A percentile compares a stretch with the other conserved stretches of the same genome.
Evolutionary conservation across 2,797 vertebrate species (phyloP).

Genomic region (Chelmon rostratus): DNA sequence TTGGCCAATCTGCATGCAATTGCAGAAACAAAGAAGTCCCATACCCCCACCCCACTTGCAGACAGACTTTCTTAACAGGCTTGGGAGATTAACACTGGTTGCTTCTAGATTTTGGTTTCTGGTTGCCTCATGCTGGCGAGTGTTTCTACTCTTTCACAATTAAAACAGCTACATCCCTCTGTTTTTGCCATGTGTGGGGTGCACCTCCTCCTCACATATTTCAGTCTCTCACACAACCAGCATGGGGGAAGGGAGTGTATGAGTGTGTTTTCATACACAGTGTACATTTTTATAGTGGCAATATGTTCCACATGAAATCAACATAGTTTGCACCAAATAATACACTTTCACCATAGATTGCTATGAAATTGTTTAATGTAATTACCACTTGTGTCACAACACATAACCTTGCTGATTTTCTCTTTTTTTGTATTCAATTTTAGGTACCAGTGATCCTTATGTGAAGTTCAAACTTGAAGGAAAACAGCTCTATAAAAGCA

Average conservation of each 20-base stretch:
- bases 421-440: conserved; percentile 35
- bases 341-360: conserved; percentile 5
- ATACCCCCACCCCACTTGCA: conserved; percentile 77
- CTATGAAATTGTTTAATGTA: neutral
- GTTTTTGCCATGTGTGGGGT: conserved; percentile 77
- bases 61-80: conserved; percentile 86
- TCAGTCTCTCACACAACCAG: conserved; percentile 67
- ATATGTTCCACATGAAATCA: conserved; percentile 25
- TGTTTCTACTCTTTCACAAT: conserved; percentile 82
- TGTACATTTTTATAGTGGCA: conserved; percentile 45
- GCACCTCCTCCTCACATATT: conserved; percentile 71
- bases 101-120: conserved; percentile 84
- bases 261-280: conserved; percentile 43
- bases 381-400: conserved; percentile 1
- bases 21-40: conserved; percentile 86
- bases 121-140: conserved; percentile 81
- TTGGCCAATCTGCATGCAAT: conserved; percentile 86
- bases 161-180: conserved; percentile 82
- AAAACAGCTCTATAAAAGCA: conserved; percentile 97
- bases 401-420: conserved; percentile 27
- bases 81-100: conserved; percentile 89
- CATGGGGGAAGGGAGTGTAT: conserved; percentile 65
- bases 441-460: conserved; percentile 96
- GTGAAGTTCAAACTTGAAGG: conserved; percentile 97
- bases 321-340: conserved; percentile 31